A percentile compares a stretch with the other conserved stretches of the same genome.
Evolutionary conservation across 53 echinoderm and acorn worm species (phyloP).

Genomic region (Temnopleurus reevesii): DNA sequence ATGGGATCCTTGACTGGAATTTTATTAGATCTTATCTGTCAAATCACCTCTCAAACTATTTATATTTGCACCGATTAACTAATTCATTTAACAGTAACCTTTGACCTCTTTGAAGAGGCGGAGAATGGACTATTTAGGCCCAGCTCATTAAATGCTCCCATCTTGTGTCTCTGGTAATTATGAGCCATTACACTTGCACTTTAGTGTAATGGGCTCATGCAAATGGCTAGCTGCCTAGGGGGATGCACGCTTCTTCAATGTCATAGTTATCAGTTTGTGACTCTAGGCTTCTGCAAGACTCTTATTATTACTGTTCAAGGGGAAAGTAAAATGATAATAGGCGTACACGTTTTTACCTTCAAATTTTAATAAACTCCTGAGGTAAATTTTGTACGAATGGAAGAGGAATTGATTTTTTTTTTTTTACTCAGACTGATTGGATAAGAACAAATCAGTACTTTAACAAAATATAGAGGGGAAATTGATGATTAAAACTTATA

Average conservation of each 20-base stretch:
- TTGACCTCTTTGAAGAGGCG: conserved; percentile 18
- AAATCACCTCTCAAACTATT: background rate
- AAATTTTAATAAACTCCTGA: too few relatives aligned
- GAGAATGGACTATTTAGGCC: conserved; percentile 8
- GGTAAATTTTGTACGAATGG: too few relatives aligned
- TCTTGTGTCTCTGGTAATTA: conserved; percentile 30
- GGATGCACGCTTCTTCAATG: background rate
- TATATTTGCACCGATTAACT: background rate
- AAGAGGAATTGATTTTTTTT: too few relatives aligned
- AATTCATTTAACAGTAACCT: background rate
- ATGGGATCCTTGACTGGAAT: background rate
- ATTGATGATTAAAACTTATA: too few relatives aligned
- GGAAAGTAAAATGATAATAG: too few relatives aligned
- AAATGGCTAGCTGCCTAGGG: conserved; percentile 18
- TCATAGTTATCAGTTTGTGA: background rate
- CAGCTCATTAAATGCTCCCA: conserved; percentile 35
- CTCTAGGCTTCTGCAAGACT: conserved; percentile 3
- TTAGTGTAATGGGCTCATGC: conserved; percentile 4
- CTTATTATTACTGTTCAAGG: too few relatives aligned
- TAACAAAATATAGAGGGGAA: too few relatives aligned
- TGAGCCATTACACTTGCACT: conserved; percentile 41
- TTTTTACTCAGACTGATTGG: too few relatives aligned
- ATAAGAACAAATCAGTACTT: too few relatives aligned
- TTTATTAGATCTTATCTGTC: conserved; percentile 23
- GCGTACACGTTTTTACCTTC: too few relatives aligned